Percentiles rank a stretch among this genome's conserved stretches.
Evolutionary conservation across 2,888 invertebrate species (phyloP).

Genomic region (Gymnocheta viridis): DNA sequence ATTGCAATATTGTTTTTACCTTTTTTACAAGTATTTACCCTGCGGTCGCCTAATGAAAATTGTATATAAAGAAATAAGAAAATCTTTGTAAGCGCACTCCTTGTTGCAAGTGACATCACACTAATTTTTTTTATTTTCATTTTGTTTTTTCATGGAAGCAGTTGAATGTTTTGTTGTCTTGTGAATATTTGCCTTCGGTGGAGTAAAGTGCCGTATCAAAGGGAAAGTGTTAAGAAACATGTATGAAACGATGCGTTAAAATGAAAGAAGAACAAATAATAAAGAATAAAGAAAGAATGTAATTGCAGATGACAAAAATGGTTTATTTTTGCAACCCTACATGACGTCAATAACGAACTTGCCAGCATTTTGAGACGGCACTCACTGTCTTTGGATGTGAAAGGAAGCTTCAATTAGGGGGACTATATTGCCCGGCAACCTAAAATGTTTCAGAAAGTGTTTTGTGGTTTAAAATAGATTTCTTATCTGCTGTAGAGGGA

Average conservation of each 20-base stretch:
- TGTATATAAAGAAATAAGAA: slow-evolving; percentile 16
- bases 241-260: slow-evolving; percentile 36
- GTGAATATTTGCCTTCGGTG: not conserved
- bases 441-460: no score
- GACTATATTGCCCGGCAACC: no score
- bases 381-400: not conserved
- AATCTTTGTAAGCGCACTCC: slow-evolving; percentile 8
- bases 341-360: not conserved
- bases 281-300: not conserved
- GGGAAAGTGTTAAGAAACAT: slow-evolving; percentile 50
- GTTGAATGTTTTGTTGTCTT: not conserved
- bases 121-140: not conserved
- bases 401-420: no score
- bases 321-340: slow-evolving; percentile 1
- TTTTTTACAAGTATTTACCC: slow-evolving; percentile 18
- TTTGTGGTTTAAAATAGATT: no score
- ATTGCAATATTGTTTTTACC: slow-evolving; percentile 4
- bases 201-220: slow-evolving; percentile 1
- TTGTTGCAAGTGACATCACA: slow-evolving; percentile 42
- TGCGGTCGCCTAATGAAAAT: slow-evolving; percentile 30
- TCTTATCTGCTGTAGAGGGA: no score
- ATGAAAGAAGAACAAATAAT: not conserved
- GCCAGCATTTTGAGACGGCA: not conserved
- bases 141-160: not conserved
- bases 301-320: slow-evolving; percentile 17